Percentiles rank a stretch among this genome's conserved stretches.
These are phyloP conservation scores for Chaunax sp. DNA, from an alignment of 2,797 vertebrate species.

Conservation along the genomic window DNA sequence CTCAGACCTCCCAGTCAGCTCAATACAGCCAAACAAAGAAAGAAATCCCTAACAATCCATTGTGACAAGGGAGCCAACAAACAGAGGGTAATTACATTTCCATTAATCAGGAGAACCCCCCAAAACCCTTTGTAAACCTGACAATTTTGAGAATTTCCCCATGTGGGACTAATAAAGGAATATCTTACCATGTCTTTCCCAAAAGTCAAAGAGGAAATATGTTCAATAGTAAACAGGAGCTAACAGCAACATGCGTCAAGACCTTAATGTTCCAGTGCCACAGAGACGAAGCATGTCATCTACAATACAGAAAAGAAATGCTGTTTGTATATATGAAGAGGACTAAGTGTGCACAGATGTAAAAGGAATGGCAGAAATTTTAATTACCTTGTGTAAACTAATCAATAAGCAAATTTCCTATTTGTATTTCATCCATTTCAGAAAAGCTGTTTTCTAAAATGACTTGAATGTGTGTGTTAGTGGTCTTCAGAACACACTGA, in stretches of 20 bases:
- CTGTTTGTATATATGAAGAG: background rate
- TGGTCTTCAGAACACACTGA: background rate
- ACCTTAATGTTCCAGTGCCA: background rate
- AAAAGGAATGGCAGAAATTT: background rate
- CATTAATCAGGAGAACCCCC: background rate
- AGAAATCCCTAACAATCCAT: background rate
- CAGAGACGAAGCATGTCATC: slow-evolving; percentile 8
- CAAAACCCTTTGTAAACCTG: background rate
- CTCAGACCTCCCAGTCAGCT: background rate
- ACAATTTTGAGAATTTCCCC: too few relatives aligned
- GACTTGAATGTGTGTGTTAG: background rate
- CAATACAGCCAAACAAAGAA: slow-evolving; percentile 9
- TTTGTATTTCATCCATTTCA: background rate
- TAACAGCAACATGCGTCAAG: background rate
- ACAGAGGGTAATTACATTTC: slow-evolving; percentile 4
- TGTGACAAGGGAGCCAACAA: slow-evolving; percentile 8
- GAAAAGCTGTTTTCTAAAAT: background rate
- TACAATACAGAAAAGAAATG: background rate
- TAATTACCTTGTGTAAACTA: background rate
- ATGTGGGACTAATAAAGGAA: too few relatives aligned
- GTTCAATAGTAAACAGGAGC: background rate
- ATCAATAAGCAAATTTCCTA: background rate
- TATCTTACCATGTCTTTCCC: too few relatives aligned
- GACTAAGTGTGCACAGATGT: background rate
- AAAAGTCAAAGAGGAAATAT: background rate